Evolutionary conservation across 1,140 invertebrate species (phyloP).

Genomic region (Scaptomyza hsui): DNA sequence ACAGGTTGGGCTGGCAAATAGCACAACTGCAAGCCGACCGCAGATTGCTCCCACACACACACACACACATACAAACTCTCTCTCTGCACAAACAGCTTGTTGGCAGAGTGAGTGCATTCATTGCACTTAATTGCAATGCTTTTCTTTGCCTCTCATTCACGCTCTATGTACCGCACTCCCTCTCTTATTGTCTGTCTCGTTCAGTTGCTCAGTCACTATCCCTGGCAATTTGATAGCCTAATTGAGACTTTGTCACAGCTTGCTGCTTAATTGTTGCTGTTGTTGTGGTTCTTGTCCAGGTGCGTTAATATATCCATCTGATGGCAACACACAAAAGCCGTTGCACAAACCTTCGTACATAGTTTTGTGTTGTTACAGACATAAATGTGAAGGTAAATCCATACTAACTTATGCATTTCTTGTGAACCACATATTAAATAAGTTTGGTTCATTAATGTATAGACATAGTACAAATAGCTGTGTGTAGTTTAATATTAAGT

Average conservation of each 20-base stretch:
- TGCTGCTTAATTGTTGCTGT: slow-evolving; percentile 60
- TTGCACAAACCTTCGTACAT: no score
- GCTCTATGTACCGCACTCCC: slow-evolving; percentile 7
- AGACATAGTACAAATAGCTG: slow-evolving; percentile 21
- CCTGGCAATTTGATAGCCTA: slow-evolving; percentile 72
- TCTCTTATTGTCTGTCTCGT: slow-evolving; percentile 9
- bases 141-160: slow-evolving; percentile 27
- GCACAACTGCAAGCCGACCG: slow-evolving; percentile 29
- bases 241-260: slow-evolving; percentile 79
- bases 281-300: slow-evolving; percentile 40
- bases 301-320: slow-evolving; percentile 53
- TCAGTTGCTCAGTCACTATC: slow-evolving; percentile 15
- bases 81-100: slow-evolving; percentile 6
- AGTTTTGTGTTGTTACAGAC: neutral
- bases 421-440: slow-evolving; percentile 19
- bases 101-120: slow-evolving; percentile 48
- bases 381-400: neutral
- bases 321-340: slow-evolving; percentile 27
- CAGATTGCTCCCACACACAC: slow-evolving; percentile 26
- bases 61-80: slow-evolving; percentile 1
- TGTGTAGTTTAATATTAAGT: neutral
- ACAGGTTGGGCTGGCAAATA: slow-evolving; percentile 35
- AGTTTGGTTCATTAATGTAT: slow-evolving; percentile 61
- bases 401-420: neutral
- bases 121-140: slow-evolving; percentile 64